These are phyloP conservation scores for Stictocephala bisonia DNA, from an alignment of 2,888 invertebrate species.

Conservation along the genomic window DNA sequence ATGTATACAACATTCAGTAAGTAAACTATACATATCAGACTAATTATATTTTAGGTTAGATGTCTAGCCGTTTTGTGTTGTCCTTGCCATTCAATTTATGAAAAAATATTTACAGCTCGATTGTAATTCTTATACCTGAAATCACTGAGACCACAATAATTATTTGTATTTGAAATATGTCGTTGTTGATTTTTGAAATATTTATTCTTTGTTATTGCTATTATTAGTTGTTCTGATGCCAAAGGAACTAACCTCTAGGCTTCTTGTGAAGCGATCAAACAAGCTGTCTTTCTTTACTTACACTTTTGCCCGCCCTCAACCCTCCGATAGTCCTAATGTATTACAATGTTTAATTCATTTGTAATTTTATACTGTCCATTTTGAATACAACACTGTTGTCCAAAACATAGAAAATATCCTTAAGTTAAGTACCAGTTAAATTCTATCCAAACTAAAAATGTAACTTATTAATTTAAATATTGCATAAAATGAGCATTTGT, in stretches of 20 bases:
- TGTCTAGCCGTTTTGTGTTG: no score
- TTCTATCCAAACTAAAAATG: no score
- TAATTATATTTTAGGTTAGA: conserved; percentile 34
- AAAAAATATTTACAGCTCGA: no score
- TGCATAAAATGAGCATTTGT: no score
- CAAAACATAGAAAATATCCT: no score
- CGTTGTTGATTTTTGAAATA: conserved; percentile 41
- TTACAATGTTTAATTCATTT: no score
- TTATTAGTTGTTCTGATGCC: conserved; percentile 20
- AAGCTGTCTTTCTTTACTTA: conserved; percentile 33
- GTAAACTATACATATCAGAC: conserved; percentile 40
- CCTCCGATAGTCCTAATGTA: background rate
- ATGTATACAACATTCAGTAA: conserved; percentile 35
- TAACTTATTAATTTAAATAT: no score
- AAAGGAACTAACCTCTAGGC: conserved; percentile 41
- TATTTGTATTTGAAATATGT: conserved; percentile 12
- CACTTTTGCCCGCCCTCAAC: conserved; percentile 2
- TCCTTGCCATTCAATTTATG: no score
- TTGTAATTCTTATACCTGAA: no score
- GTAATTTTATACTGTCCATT: no score
- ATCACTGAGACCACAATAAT: conserved; percentile 7
- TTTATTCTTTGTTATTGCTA: conserved; percentile 38
- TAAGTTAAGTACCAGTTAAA: no score
- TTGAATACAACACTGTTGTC: no score
- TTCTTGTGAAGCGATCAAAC: conserved; percentile 1